Conservation (phyloP, 2,888 invertebrate species). For the Hoplodrina ambigua region DNA sequence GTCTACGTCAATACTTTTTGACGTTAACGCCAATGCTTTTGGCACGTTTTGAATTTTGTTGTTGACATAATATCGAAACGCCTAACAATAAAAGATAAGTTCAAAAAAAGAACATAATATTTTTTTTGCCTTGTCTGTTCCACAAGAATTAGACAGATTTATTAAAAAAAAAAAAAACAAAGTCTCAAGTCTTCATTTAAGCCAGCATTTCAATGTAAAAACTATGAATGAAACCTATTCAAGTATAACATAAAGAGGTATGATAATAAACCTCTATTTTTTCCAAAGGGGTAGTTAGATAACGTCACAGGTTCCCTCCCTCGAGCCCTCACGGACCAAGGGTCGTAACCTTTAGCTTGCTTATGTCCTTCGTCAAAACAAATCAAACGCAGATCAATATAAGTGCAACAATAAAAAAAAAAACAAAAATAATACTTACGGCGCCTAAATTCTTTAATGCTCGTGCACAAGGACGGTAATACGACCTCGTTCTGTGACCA, state of each 20-base stretch:
- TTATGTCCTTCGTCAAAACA: constrained; percentile 76
- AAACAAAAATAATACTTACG: constrained; percentile 55
- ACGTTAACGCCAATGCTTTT: too few relatives aligned
- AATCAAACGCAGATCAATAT: constrained; percentile 79
- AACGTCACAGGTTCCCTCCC: constrained; percentile 74
- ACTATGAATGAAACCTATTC: constrained; percentile 18
- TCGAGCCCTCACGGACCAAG: constrained; percentile 70
- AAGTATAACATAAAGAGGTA: constrained; percentile 30
- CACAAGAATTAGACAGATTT: too few relatives aligned
- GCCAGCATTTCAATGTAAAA: neutral
- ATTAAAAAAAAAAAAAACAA: neutral
- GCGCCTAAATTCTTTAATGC: constrained; percentile 58
- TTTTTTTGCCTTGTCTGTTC: too few relatives aligned
- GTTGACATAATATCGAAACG: neutral
- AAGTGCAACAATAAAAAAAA: constrained; percentile 49
- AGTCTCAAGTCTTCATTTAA: neutral
- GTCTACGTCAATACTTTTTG: too few relatives aligned
- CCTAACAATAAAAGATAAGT: too few relatives aligned
- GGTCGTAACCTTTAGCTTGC: constrained; percentile 84
- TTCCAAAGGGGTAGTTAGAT: constrained; percentile 77
- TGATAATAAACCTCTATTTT: constrained; percentile 35
- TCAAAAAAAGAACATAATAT: too few relatives aligned
- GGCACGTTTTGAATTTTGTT: neutral
- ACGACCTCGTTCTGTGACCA: constrained; percentile 38
- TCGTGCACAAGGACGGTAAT: constrained; percentile 43